Conservation (phyloP, 64 coral and sea anemone genomes). For the Montipora capricornis region DNA sequence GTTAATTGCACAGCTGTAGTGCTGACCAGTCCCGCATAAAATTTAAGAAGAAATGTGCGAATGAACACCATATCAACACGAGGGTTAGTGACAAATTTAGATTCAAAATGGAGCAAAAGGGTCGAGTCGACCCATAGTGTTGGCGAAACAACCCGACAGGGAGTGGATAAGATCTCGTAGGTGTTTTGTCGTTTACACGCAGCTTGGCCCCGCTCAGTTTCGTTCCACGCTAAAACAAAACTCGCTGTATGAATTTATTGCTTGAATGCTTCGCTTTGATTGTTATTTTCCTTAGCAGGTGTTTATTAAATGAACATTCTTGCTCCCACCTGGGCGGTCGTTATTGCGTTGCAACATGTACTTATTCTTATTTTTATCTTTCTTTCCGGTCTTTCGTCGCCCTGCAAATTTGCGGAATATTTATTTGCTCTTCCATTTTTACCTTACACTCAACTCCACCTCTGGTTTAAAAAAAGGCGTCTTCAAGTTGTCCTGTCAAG, state of each 20-base stretch:
- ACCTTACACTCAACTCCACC: too few species aligned
- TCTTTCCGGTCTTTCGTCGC: not conserved
- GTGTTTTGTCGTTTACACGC: not conserved
- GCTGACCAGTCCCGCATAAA: too few species aligned
- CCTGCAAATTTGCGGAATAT: not conserved
- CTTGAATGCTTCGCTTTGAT: not conserved
- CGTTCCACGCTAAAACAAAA: not conserved
- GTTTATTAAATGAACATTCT: slow-evolving; percentile 37
- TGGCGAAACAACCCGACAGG: too few species aligned
- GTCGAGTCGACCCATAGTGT: too few species aligned
- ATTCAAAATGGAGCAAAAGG: too few species aligned
- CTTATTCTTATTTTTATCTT: not conserved
- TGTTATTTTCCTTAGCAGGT: slow-evolving; percentile 12
- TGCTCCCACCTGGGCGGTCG: not conserved
- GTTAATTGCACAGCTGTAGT: too few species aligned
- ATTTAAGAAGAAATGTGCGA: too few species aligned
- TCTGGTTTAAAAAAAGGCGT: too few species aligned
- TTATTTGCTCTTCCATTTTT: not conserved
- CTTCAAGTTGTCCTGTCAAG: too few species aligned
- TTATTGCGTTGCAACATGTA: slow-evolving; percentile 1
- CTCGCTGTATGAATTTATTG: not conserved
- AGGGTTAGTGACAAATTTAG: too few species aligned
- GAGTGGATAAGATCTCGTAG: too few species aligned
- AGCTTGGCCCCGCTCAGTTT: not conserved
- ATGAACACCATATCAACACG: too few species aligned